Evolutionary conservation across 2,888 invertebrate species (phyloP), one percentile per base, ranked within the genome.

Genomic region (Petrophora chlorosata): DNA sequence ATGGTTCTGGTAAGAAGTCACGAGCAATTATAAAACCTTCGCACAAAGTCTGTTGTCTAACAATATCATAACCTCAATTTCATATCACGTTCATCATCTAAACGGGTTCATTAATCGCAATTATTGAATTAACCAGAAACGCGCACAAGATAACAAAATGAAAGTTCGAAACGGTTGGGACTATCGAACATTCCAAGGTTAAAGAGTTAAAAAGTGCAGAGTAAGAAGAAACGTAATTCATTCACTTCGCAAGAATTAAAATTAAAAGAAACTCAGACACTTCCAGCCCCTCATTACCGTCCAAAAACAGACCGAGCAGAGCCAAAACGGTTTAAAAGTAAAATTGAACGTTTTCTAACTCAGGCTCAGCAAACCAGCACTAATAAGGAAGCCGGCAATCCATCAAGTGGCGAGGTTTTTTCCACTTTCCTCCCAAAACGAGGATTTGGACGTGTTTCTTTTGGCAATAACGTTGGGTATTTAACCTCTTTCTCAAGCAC

Each of bases 311-410:
- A 29, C 12, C 15, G 33, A 33, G 22, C 29, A 30, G 9, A 36
- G 33, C 29, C 39, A 25, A 42, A 47, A 32, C 41, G 9, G 55
- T 58, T 62, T 58, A 54, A 66, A 58, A 57, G 55, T 59, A 57
- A 56, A 54, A 50, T 44, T 39, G 49, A 44, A 50, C 51, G 42
- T 50, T 59, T 49, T 50, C 48, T 49, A 53, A 59, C 60, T 61
- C 48, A 48, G 53, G 50, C 53, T 48, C 52, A 42, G 54, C 23
- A 40, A 52, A 59, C 45, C 58, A 55, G 46, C 58, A 48, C 61
- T 76, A 73, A 76, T 76, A 77, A 74, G 77, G 59, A 69, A 62
- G 32, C 47, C 38, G 53, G 69, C 67, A 67, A 77, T 77, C 78
- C 74, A 77, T 77, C 78, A 77, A 73, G 61, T 54, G 53, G 57